phyloP scores from a whole-genome alignment of 2,888 invertebrate genomes.

The Heliconius aoede region DNA sequence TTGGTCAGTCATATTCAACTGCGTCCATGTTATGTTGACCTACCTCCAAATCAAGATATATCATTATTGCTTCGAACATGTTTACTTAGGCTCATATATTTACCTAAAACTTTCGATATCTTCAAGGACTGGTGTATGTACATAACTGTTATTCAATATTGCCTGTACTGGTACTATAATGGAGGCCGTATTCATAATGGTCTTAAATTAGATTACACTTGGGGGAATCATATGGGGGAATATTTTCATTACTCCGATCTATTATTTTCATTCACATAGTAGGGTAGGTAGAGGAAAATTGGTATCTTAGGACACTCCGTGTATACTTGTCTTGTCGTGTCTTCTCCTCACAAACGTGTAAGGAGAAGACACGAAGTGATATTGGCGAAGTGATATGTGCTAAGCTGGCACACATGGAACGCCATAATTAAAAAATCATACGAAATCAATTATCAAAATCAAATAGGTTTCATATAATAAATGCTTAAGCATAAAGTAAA shows the following conservation, averaged over 20 bases:
- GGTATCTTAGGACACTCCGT: too few species aligned
- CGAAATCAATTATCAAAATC: too few species aligned
- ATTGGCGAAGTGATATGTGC: too few species aligned
- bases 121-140: not conserved
- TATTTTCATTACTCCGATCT: too few species aligned
- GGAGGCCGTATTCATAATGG: not conserved
- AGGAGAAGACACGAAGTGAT: too few species aligned
- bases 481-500: slow-evolving; percentile 9
- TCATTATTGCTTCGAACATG: not conserved
- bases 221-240: not conserved
- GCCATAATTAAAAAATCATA: too few species aligned
- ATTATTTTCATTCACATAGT: too few species aligned
- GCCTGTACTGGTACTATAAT: not conserved
- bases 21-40: not conserved
- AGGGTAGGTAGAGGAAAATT: too few species aligned
- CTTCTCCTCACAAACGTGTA: too few species aligned
- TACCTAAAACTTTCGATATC: not conserved
- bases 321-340: too few species aligned
- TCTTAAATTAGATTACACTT: not conserved
- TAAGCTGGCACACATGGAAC: too few species aligned
- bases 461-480: slow-evolving; percentile 2
- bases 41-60: not conserved
- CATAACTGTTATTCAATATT: not conserved
- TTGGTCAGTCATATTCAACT: not conserved
- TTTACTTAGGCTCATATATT: not conserved